phyloP scores from a whole-genome alignment of 2,113 vertebrate genomes.

The Datnioides undecimradiatus region DNA sequence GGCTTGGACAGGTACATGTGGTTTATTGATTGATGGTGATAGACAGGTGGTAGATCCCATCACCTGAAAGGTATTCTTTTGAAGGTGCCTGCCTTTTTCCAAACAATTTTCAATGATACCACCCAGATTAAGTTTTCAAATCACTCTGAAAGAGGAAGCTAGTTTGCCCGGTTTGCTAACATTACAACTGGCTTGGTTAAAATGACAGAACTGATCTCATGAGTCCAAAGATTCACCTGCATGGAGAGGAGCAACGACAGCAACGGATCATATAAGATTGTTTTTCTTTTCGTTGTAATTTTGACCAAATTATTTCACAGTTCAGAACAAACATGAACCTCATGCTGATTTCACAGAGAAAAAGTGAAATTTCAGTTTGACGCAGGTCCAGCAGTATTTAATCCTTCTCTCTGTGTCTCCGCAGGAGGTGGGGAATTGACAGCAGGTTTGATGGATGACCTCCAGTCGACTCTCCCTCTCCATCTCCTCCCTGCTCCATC shows the following conservation, averaged over 20 bases:
- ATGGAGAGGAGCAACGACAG: not conserved
- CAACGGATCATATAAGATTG: not conserved
- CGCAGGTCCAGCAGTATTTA: slow-evolving; percentile 8
- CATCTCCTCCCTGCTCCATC: slow-evolving; percentile 54
- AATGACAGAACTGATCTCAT: not conserved
- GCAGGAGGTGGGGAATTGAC: slow-evolving; percentile 89
- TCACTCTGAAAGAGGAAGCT: not conserved
- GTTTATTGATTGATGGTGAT: no score
- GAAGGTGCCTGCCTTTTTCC: no score
- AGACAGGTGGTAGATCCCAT: no score
- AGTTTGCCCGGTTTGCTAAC: not conserved
- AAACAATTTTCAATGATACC: no score
- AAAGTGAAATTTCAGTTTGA: no score
- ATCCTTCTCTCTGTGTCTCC: slow-evolving; percentile 59
- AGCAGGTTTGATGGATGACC: slow-evolving; percentile 93
- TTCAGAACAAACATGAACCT: not conserved
- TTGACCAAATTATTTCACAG: not conserved
- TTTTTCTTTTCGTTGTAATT: not conserved
- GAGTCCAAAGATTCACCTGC: not conserved
- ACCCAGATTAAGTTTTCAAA: not conserved
- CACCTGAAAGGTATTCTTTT: no score
- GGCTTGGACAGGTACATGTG: no score
- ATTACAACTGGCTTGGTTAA: no score
- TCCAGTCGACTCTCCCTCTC: slow-evolving; percentile 81
- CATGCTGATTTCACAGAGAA: not conserved